Base-by-base conservation (phyloP, 1,140 invertebrate genomes). In the Calliopsis andreniformis region DNA sequence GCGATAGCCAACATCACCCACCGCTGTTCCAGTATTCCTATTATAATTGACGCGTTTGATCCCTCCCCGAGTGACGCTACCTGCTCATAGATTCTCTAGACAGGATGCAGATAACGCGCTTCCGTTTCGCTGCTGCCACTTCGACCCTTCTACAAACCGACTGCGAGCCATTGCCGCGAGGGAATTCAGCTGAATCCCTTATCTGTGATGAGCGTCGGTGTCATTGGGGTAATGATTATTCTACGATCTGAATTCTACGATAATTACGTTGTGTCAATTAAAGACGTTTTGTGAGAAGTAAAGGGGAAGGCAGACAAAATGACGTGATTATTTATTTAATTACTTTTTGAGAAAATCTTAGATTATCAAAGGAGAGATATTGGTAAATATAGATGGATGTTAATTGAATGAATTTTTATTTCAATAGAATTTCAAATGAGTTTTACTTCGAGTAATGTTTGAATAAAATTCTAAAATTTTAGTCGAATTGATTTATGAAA, bases 11-110 rank as follows among this genome's bases (percentile, higher is more conserved):
- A 35, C 71, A 56, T 39, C 51, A 58, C 25, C 51, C 71, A n/a
- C 20, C 39, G 71, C 23, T 56, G 71, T 58, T 58, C 62, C 42
- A 67, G 62, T 47, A 20, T 35, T 28, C 62, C 63, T 20, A 28
- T 18, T 67, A 45, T 75, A 75, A 75, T 75, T 58, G 71, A 67
- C 51, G 71, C 63, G 35, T 47, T 56, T 67, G 62, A 75, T 58
- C 45, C 14, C 35, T n/a, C 35, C 35, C 42, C 18, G 25, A 23
- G 51, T 64, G 39, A 47, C 42, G 49, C 39, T 32, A 0, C 51
- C 23, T 67, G 62, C 35, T 56, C 71, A 67, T 47, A 64, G 42
- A 67, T 28, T 47, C 42, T 3, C 35, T 25, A 6, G 5, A 10
- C 2, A 35, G 49, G 14, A 35, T 30, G n/a, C 23, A 55, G 70